Base-by-base conservation (phyloP, 2,888 invertebrate species). In the Aricia artaxerxes region DNA sequence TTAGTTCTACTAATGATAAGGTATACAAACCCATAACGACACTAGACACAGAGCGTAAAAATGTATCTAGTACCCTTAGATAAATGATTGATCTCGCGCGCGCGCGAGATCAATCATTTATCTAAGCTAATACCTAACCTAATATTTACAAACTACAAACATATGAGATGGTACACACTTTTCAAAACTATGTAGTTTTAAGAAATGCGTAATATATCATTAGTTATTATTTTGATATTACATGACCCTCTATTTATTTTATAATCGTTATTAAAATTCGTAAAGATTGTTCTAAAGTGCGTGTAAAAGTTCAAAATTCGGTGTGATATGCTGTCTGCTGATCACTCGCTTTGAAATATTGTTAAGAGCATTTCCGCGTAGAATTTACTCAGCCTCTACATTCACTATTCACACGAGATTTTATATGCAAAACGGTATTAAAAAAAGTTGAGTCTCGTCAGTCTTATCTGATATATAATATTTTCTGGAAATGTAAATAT, bases 281-380 rank as follows among this genome's bases (percentile, higher is more conserved):
- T 75, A 75, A 24, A 75, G 53, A 44, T 75, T 31, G 49, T 44
- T 49, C 40, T 75, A 73, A 73, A 73, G 53, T 75, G 75, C 75
- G 44, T 75, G 75, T 75, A 75, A 75, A 75, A 75, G 44, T 49
- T 75, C 53, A 31, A 75, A 75, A 75, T 75, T 53, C 24, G 0
- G 53, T 31, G 31, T 24, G 75, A 75, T 75, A 53, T 75, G 24
- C 24, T 24, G 24, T 24, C 24, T 24, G 75, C 44, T 24, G 31
- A 24, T 49, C 64, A 64, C 64, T 64, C 11, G 24, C 31, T 64
- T 9, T 31, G 31, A 31, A 24, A 64, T 64, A 40, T 73, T 44
- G 35, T 73, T 7, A 40, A 44, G 40, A 75, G 44, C 5, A 75
- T 49, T 73, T 73, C 6, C 9, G 24, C 44, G 44, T 75, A 75